phyloP scores from a whole-genome alignment of 1,140 invertebrate genomes.

The Cydia strobilella region DNA sequence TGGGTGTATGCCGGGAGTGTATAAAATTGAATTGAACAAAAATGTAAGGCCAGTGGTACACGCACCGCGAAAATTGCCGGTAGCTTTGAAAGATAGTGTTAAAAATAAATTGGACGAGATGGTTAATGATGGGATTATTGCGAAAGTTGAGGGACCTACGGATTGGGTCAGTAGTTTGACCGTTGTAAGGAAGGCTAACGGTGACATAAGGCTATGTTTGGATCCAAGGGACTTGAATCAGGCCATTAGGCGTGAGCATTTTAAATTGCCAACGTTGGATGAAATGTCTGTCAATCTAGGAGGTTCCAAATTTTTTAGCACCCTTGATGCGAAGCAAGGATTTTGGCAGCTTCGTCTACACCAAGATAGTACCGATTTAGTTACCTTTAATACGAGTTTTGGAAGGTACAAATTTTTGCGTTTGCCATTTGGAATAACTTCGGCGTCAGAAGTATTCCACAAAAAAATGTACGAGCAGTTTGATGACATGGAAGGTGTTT shows the following conservation, averaged over 20 bases:
- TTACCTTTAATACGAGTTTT: constrained; percentile 67
- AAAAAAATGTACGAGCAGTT: constrained; percentile 9
- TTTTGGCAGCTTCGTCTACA: constrained; percentile 55
- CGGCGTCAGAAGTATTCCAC: too few relatives aligned
- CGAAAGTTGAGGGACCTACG: too few relatives aligned
- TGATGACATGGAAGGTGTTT: constrained; percentile 32
- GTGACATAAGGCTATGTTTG: constrained; percentile 71
- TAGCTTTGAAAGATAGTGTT: constrained; percentile 27
- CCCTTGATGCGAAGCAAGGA: constrained; percentile 68
- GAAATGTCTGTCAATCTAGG: constrained; percentile 59
- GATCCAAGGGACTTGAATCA: constrained; percentile 77
- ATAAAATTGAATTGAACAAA: constrained; percentile 33
- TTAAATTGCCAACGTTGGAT: constrained; percentile 65
- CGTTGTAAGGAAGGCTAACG: constrained; percentile 68
- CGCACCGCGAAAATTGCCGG: constrained; percentile 31
- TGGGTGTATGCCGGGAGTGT: constrained; percentile 30
- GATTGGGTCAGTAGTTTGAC: constrained; percentile 69
- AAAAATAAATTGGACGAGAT: too few relatives aligned
- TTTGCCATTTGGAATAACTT: constrained; percentile 26
- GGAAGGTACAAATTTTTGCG: constrained; percentile 38
- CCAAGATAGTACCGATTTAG: constrained; percentile 54
- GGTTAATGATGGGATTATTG: too few relatives aligned
- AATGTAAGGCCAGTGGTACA: constrained; percentile 30
- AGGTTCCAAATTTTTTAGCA: constrained; percentile 64
- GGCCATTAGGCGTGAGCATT: constrained; percentile 61